phyloP scores from a whole-genome alignment of 2,113 vertebrate species.

The Sterna hirundo region DNA sequence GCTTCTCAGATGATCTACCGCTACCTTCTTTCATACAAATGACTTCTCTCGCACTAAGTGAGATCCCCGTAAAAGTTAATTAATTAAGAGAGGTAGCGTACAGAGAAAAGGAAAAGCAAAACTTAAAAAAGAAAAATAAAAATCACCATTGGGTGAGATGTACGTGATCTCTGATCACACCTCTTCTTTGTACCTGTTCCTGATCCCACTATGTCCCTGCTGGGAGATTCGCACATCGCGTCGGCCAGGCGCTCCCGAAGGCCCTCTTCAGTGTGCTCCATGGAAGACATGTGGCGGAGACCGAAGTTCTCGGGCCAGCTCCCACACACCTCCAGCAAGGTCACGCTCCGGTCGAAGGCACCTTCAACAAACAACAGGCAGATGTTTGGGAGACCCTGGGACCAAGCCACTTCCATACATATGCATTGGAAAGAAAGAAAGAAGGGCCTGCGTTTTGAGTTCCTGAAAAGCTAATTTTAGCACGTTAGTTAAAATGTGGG shows the following conservation, averaged over 20 bases:
- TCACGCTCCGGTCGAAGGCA: conserved; percentile 91
- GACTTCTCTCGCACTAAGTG: too few relatives aligned
- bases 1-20: not conserved
- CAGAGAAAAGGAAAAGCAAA: not conserved
- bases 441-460: not conserved
- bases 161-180: conserved; percentile 73
- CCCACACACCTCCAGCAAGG: conserved; percentile 94
- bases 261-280: conserved; percentile 90
- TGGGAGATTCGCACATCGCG: conserved; percentile 95
- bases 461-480: not conserved
- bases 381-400: not conserved
- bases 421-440: not conserved
- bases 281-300: conserved; percentile 88
- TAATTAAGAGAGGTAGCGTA: not conserved
- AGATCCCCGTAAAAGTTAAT: not conserved
- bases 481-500: fast-evolving
- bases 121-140: not conserved
- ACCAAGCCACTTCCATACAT: fast-evolving
- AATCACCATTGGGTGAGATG: conserved; percentile 72
- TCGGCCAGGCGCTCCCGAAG: conserved; percentile 93
- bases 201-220: conserved; percentile 90
- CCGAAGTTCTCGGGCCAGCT: conserved; percentile 98
- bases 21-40: not conserved
- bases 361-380: conserved; percentile 72
- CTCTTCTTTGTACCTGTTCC: conserved; percentile 90